Percentiles rank a stretch among this genome's conserved stretches.
Conservation (phyloP, 2,113 vertebrate genomes). For the Cinclus cinclus region DNA sequence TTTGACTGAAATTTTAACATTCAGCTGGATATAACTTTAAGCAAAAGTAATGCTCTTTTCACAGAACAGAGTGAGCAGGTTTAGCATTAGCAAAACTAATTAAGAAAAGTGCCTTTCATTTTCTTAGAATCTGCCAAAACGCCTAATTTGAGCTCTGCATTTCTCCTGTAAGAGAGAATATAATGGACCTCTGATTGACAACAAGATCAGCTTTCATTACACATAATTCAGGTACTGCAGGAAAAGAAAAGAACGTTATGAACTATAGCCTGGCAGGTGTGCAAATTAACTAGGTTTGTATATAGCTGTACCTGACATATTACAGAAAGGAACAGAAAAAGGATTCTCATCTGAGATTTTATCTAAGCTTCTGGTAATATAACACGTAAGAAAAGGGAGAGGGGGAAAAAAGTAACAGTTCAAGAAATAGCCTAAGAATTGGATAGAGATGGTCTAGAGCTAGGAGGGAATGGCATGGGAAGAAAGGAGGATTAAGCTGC, state of each 20-base stretch:
- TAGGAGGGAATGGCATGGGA: slow-evolving; percentile 37
- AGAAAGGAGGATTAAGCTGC: slow-evolving; percentile 34
- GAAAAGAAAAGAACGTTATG: slow-evolving; percentile 22
- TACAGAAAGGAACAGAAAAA: slow-evolving; percentile 7
- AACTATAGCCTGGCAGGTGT: not conserved
- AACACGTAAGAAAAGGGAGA: not conserved
- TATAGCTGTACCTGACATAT: not conserved
- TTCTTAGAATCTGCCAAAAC: slow-evolving; percentile 1
- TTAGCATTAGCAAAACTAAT: not conserved
- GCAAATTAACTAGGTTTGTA: not conserved
- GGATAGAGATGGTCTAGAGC: slow-evolving; percentile 18
- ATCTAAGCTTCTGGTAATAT: not conserved
- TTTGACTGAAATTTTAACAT: not conserved
- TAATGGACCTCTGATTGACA: slow-evolving; percentile 12
- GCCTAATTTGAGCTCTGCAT: not conserved
- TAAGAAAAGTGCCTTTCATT: not conserved
- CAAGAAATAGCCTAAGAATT: slow-evolving; percentile 32
- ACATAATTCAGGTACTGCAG: not conserved
- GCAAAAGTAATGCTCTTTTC: not conserved
- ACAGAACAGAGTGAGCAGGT: not conserved
- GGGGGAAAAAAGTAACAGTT: not conserved
- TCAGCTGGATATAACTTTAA: not conserved
- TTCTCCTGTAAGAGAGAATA: not conserved
- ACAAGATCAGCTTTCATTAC: slow-evolving; percentile 5
- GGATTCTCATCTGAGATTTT: not conserved